These are phyloP conservation scores for Geothlypis trichas DNA, from an alignment of 2,113 vertebrate species.

Conservation along the genomic window DNA sequence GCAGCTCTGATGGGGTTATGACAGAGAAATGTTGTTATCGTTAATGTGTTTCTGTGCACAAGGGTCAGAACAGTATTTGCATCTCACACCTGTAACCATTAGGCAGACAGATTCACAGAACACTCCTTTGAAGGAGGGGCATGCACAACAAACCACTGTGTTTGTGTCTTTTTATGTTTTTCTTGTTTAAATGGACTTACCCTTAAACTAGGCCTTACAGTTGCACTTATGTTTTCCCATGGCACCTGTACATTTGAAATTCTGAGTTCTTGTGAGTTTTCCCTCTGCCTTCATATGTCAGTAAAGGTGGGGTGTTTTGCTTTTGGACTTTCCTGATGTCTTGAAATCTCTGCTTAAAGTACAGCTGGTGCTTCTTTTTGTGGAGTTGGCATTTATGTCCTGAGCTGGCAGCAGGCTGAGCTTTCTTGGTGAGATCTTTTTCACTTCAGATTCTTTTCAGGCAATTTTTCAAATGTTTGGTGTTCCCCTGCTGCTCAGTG, in stretches of 20 bases:
- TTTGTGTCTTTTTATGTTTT: background rate
- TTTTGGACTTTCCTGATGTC: background rate
- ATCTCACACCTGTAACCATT: background rate
- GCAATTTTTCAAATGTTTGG: background rate
- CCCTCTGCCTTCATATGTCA: background rate
- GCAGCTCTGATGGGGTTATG: background rate
- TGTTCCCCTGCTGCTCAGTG: accelerated
- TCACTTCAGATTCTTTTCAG: background rate
- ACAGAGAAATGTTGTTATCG: background rate
- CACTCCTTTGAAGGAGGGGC: background rate
- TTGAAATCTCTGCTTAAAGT: background rate
- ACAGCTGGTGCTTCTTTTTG: background rate
- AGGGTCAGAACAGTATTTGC: background rate
- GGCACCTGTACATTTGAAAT: background rate
- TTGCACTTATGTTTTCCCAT: background rate
- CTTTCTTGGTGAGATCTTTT: background rate
- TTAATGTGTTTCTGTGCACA: background rate
- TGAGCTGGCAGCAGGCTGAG: background rate
- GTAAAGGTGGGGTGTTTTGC: background rate
- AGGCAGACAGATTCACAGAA: background rate
- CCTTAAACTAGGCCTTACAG: background rate
- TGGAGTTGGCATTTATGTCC: background rate
- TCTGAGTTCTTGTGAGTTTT: background rate
- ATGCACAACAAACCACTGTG: background rate
- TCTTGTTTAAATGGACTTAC: background rate